Percentiles rank a stretch among this genome's conserved stretches.
Conservation (phyloP, 2,797 vertebrate species). For the Chelmon rostratus region DNA sequence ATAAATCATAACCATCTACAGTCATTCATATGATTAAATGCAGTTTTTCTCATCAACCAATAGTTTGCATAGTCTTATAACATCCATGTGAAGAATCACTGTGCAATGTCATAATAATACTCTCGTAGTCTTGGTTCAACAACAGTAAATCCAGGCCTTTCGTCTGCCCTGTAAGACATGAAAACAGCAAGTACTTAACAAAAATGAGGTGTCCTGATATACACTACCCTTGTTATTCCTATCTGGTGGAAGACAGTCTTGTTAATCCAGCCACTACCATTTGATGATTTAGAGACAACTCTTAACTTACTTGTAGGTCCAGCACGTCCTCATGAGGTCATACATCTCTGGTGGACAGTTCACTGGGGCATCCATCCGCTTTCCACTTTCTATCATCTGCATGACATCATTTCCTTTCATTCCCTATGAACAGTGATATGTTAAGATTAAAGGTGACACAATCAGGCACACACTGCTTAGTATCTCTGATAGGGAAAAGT, state of each 20-base stretch:
- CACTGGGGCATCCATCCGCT: constrained; percentile 89
- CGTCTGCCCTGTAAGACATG: constrained; percentile 84
- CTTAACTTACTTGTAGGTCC: constrained; percentile 93
- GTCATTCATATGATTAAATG: constrained; percentile 10
- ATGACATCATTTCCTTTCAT: constrained; percentile 96
- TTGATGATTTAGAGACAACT: neutral
- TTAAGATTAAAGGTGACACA: neutral
- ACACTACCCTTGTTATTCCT: neutral
- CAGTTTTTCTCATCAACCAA: neutral
- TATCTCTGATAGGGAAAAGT: neutral
- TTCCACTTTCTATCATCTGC: constrained; percentile 93
- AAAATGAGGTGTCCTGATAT: neutral
- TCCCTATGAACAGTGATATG: constrained; percentile 82
- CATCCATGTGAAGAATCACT: constrained; percentile 57
- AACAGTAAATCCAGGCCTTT: constrained; percentile 89
- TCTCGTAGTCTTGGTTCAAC: constrained; percentile 92
- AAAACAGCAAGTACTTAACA: neutral
- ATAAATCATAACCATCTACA: constrained; percentile 17
- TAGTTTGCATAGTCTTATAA: constrained; percentile 49
- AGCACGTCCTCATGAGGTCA: constrained; percentile 93
- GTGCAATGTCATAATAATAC: constrained; percentile 92
- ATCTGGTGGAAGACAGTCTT: neutral
- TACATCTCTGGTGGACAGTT: constrained; percentile 92
- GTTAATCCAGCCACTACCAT: neutral
- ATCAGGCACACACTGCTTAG: neutral